Conservation (phyloP, 2,113 vertebrate species). For the Athene noctua region DNA sequence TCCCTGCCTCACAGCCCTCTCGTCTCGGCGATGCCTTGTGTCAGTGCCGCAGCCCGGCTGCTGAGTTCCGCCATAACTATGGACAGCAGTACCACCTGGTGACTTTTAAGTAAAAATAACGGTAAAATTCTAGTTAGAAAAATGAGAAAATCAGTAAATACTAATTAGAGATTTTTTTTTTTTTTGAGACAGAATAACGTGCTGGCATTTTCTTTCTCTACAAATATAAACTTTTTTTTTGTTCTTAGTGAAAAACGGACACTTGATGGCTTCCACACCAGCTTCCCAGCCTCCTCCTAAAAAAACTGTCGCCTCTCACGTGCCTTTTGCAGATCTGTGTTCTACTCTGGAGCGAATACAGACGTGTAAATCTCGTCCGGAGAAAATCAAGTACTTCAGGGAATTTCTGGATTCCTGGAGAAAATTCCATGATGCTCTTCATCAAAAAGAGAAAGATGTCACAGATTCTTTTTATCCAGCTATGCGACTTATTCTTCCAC, state of each 20-base stretch:
- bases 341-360: conserved; percentile 90
- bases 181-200: accelerated
- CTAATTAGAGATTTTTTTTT: too few species aligned
- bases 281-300: conserved; percentile 9
- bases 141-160: not conserved
- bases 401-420: conserved; percentile 94
- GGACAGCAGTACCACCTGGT: accelerated
- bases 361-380: conserved; percentile 81
- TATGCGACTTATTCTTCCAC: conserved; percentile 92
- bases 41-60: not conserved
- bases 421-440: conserved; percentile 87
- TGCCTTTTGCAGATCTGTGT: conserved; percentile 91
- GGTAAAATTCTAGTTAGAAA: not conserved
- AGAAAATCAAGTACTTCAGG: conserved; percentile 84
- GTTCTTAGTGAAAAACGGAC: not conserved
- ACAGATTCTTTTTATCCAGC: conserved; percentile 94
- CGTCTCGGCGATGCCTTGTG: accelerated
- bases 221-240: not conserved
- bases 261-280: conserved; percentile 65
- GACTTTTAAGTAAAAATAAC: too few species aligned
- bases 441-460: conserved; percentile 81
- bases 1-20: accelerated
- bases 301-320: conserved; percentile 82
- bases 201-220: not conserved
- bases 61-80: accelerated